phyloP scores from a whole-genome alignment of 2,888 invertebrate genomes.

The Cheiracanthium punctorium region DNA sequence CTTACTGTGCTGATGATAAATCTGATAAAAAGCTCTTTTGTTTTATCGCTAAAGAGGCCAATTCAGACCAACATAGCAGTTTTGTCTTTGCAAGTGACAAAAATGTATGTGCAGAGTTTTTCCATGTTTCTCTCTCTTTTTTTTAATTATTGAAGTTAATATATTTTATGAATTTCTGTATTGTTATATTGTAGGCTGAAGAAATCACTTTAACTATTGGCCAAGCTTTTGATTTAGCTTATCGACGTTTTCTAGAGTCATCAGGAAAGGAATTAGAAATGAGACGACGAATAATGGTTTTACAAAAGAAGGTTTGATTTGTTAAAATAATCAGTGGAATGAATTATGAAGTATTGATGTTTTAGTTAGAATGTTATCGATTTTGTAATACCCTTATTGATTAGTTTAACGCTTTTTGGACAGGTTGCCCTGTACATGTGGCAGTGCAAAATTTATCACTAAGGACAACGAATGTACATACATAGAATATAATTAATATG shows the following conservation, averaged over 20 bases:
- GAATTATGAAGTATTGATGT: too few relatives aligned
- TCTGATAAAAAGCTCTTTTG: slow-evolving; percentile 97
- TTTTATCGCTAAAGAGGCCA: slow-evolving; percentile 89
- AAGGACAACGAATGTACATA: too few relatives aligned
- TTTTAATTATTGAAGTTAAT: too few relatives aligned
- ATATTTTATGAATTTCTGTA: not conserved
- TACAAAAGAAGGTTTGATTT: slow-evolving; percentile 87
- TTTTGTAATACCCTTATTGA: not conserved
- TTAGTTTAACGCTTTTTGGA: not conserved
- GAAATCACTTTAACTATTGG: slow-evolving; percentile 98
- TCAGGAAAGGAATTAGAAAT: slow-evolving; percentile 91
- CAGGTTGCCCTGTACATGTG: too few relatives aligned
- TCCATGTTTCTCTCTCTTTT: too few relatives aligned
- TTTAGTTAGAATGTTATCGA: too few relatives aligned
- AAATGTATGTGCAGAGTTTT: slow-evolving; percentile 78
- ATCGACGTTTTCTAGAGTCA: slow-evolving; percentile 92
- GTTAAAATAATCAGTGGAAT: too few relatives aligned
- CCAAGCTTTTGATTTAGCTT: slow-evolving; percentile 98
- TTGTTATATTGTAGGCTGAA: slow-evolving; percentile 82
- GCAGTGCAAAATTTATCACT: too few relatives aligned
- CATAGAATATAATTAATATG: too few relatives aligned
- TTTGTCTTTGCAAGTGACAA: slow-evolving; percentile 98
- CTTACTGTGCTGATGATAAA: slow-evolving; percentile 99
- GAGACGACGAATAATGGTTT: slow-evolving; percentile 84
- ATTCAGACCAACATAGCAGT: slow-evolving; percentile 90